These are phyloP conservation scores for Campylorhamphus procurvoides DNA, from an alignment of 2,113 vertebrate species.

Conservation along the genomic window DNA sequence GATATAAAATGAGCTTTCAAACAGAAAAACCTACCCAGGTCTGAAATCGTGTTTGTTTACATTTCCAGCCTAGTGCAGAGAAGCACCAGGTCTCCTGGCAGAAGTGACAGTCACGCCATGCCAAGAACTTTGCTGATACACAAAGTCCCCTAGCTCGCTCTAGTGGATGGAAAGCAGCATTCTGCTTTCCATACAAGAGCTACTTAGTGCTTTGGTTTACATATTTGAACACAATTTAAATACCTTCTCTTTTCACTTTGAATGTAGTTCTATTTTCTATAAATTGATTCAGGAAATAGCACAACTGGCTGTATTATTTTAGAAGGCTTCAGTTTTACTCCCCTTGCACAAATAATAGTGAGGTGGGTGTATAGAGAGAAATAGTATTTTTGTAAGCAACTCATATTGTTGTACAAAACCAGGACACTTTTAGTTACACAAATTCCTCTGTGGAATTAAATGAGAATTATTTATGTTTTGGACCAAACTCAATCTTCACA, in stretches of 20 bases:
- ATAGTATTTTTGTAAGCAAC: neutral
- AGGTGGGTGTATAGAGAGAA: neutral
- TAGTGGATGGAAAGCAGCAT: constrained; percentile 23
- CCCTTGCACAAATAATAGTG: neutral
- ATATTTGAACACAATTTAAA: neutral
- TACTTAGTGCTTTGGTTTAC: neutral
- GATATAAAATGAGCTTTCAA: neutral
- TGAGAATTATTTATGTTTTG: neutral
- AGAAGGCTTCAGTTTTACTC: neutral
- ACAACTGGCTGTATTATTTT: neutral
- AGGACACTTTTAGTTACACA: neutral
- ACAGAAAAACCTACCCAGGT: neutral
- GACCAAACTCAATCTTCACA: neutral
- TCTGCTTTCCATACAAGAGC: neutral
- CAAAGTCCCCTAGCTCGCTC: constrained; percentile 34
- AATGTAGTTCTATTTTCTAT: neutral
- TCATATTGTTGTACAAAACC: neutral
- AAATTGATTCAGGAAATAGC: neutral
- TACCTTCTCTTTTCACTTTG: neutral
- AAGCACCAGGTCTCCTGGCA: neutral
- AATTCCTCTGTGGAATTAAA: neutral
- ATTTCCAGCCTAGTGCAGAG: neutral
- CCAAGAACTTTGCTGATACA: fast-evolving
- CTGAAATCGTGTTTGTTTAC: neutral
- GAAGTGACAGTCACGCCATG: neutral